phyloP scores from a whole-genome alignment of 1,140 invertebrate genomes.

The Psilanteris sp. region DNA sequence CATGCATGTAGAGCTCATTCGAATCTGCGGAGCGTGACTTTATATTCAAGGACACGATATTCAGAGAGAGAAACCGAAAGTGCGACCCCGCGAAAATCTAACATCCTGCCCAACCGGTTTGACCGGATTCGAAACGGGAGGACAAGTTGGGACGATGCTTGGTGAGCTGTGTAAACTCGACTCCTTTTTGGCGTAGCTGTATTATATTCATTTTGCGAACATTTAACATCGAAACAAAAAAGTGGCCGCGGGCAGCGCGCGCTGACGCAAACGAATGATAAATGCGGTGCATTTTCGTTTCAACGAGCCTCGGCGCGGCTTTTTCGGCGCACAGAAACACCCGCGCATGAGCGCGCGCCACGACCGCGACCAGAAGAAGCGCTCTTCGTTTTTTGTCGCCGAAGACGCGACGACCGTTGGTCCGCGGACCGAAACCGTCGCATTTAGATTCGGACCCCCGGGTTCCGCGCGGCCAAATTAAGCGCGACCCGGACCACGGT shows the following conservation, averaged over 20 bases:
- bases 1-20: constrained; percentile 66
- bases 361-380: background rate
- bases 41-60: constrained; percentile 78
- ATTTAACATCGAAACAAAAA: constrained; percentile 66
- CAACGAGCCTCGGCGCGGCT: constrained; percentile 21
- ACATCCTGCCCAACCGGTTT: constrained; percentile 80
- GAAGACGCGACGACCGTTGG: too few species aligned
- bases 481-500: too few species aligned
- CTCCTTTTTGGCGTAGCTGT: constrained; percentile 73
- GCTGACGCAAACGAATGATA: constrained; percentile 55
- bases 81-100: constrained; percentile 81
- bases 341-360: background rate
- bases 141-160: constrained; percentile 69
- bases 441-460: too few species aligned
- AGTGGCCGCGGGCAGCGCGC: constrained; percentile 41
- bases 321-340: constrained; percentile 17
- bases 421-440: too few species aligned
- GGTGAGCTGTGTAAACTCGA: constrained; percentile 75
- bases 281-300: constrained; percentile 55
- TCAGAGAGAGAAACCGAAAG: constrained; percentile 79
- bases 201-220: constrained; percentile 66
- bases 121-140: constrained; percentile 76
- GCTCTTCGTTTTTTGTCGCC: constrained; percentile 26
- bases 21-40: constrained; percentile 68
- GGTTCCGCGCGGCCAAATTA: too few species aligned